phyloP scores from a whole-genome alignment of 2,797 vertebrate species.

The Babyrousa celebensis region DNA sequence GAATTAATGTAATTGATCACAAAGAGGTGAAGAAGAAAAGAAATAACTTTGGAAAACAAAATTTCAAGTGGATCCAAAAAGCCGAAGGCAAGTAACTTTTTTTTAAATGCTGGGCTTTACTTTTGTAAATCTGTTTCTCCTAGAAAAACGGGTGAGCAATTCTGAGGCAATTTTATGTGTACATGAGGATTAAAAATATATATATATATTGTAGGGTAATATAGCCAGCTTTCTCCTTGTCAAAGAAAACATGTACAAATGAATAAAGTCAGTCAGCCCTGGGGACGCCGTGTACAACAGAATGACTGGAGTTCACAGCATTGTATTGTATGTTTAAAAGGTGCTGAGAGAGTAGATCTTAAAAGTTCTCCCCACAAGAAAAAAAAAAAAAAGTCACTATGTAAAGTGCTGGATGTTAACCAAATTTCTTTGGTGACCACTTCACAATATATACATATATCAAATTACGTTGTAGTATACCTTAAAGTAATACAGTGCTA shows the following conservation, averaged over 20 bases:
- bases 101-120: neutral
- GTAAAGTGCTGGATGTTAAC: neutral
- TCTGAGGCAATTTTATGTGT: neutral
- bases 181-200: neutral
- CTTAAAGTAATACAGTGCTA: neutral
- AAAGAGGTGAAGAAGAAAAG: neutral
- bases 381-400: neutral
- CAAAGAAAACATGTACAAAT: neutral
- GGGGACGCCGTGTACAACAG: neutral
- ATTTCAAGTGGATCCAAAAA: neutral
- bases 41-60: neutral
- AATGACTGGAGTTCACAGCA: neutral
- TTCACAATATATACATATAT: neutral
- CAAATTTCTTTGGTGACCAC: neutral
- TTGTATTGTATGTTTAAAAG: neutral
- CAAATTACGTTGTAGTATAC: neutral
- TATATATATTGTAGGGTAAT: neutral
- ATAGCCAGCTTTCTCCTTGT: neutral
- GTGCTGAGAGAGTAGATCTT: neutral
- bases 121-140: neutral
- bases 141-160: neutral
- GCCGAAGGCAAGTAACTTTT: neutral
- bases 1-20: neutral
- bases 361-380: neutral
- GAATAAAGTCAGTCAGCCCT: neutral